phyloP scores from a whole-genome alignment of 2,888 invertebrate species.

The Trichopoda pennipes region DNA sequence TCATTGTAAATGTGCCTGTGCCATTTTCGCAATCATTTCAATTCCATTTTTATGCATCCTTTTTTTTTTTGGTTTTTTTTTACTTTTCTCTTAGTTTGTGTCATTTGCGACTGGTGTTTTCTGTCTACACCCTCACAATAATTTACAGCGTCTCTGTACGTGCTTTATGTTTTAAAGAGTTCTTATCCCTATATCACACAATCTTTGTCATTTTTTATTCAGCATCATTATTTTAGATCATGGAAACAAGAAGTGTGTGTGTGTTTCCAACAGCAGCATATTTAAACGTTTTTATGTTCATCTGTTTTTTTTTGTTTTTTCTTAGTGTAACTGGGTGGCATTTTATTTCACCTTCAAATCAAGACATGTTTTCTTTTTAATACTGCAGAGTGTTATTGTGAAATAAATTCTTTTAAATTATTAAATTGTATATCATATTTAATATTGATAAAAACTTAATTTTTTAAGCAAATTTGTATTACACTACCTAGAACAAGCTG shows the following conservation, averaged over 20 bases:
- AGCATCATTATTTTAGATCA: conserved; percentile 36
- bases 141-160: conserved; percentile 48
- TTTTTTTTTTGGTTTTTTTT: conserved; percentile 16
- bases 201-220: conserved; percentile 6
- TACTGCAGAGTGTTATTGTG: background rate
- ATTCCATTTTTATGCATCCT: conserved; percentile 25
- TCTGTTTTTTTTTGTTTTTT: background rate
- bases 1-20: conserved; percentile 24
- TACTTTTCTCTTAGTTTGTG: conserved; percentile 7
- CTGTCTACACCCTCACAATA: conserved; percentile 59
- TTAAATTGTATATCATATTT: too few species aligned
- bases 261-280: conserved; percentile 23
- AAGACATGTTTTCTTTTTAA: too few species aligned
- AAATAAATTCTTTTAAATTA: background rate
- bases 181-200: conserved; percentile 27
- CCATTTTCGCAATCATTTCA: conserved; percentile 27
- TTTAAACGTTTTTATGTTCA: conserved; percentile 12
- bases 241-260: conserved; percentile 13
- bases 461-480: too few species aligned
- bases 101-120: conserved; percentile 47
- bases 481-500: too few species aligned
- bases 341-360: conserved; percentile 49
- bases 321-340: conserved; percentile 26
- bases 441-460: too few species aligned
- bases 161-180: conserved; percentile 39